phyloP scores from a whole-genome alignment of 2,113 vertebrate species.

The Synodontis membranacea region DNA sequence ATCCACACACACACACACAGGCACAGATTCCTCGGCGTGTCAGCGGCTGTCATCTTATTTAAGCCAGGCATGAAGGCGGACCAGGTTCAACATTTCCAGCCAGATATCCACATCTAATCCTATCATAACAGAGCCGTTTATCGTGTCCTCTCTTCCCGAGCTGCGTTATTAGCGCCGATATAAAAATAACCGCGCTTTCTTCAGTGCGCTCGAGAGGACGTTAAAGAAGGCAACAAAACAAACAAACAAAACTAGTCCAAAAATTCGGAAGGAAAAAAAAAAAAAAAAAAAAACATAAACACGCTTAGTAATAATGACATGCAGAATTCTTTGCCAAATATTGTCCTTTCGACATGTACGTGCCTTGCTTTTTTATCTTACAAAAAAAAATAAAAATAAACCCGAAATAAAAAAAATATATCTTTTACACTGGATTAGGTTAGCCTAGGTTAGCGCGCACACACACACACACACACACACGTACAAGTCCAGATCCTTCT shows the following conservation, averaged over 20 bases:
- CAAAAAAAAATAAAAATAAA: no score
- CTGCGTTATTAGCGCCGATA: slow-evolving; percentile 15
- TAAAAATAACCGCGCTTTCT: slow-evolving; percentile 38
- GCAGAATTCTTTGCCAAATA: neutral
- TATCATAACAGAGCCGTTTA: slow-evolving; percentile 12
- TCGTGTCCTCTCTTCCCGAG: slow-evolving; percentile 21
- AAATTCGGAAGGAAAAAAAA: neutral
- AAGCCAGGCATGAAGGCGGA: slow-evolving; percentile 3
- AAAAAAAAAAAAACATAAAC: neutral
- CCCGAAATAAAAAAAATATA: no score
- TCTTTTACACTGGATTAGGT: neutral
- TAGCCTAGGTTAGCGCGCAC: neutral
- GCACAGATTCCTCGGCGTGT: neutral
- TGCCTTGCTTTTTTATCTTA: neutral
- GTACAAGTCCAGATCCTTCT: neutral
- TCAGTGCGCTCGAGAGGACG: neutral
- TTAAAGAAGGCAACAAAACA: neutral
- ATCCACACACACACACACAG: neutral
- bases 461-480: neutral
- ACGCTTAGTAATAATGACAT: neutral
- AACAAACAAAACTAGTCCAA: neutral
- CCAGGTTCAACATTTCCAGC: slow-evolving; percentile 2
- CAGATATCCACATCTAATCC: slow-evolving; percentile 6
- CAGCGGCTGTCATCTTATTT: neutral
- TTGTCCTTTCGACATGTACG: neutral